A percentile compares a stretch with the other conserved stretches of the same genome.
These are phyloP conservation scores for Phallusia fumigata DNA, from an alignment of 23 tunicate species.

Conservation along the genomic window DNA sequence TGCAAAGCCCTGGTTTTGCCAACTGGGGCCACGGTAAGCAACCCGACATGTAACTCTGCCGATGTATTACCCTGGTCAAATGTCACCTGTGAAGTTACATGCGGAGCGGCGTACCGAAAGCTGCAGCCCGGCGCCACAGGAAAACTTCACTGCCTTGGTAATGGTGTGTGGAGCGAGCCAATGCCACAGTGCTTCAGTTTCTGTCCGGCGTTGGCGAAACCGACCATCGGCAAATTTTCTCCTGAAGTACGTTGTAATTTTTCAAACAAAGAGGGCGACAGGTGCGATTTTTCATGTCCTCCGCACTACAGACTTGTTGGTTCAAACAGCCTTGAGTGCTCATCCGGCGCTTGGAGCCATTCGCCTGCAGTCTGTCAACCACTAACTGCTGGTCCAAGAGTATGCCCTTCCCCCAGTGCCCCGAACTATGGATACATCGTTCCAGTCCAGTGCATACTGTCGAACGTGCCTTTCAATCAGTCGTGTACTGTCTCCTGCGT, in stretches of 20 bases:
- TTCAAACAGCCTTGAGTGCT: not conserved
- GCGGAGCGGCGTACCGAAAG: not conserved
- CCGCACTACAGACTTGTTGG: conserved; percentile 29
- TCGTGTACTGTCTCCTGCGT: conserved; percentile 13
- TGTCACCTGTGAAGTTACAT: conserved; percentile 15
- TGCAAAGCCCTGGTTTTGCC: conserved; percentile 21
- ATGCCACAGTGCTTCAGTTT: conserved; percentile 34
- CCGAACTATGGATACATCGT: conserved; percentile 17
- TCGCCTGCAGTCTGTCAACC: conserved; percentile 18
- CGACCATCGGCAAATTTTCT: conserved; percentile 19
- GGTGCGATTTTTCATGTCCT: conserved; percentile 26
- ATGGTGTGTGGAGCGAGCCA: conserved; percentile 40
- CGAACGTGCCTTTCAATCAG: conserved; percentile 1
- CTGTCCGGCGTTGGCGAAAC: conserved; percentile 26
- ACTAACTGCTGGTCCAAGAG: not conserved
- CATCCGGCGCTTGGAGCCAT: conserved; percentile 28
- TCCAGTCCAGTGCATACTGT: conserved; percentile 13
- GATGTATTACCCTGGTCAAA: not conserved
- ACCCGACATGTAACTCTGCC: not conserved
- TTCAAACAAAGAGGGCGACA: conserved; percentile 4
- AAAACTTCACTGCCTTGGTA: conserved; percentile 6
- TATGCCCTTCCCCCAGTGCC: not conserved
- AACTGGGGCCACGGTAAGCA: not conserved
- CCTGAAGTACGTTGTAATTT: not conserved
- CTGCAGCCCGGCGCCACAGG: not conserved